These are phyloP conservation scores for Tricholaema leucomelas DNA, from an alignment of 2,113 vertebrate genomes.

Conservation along the genomic window DNA sequence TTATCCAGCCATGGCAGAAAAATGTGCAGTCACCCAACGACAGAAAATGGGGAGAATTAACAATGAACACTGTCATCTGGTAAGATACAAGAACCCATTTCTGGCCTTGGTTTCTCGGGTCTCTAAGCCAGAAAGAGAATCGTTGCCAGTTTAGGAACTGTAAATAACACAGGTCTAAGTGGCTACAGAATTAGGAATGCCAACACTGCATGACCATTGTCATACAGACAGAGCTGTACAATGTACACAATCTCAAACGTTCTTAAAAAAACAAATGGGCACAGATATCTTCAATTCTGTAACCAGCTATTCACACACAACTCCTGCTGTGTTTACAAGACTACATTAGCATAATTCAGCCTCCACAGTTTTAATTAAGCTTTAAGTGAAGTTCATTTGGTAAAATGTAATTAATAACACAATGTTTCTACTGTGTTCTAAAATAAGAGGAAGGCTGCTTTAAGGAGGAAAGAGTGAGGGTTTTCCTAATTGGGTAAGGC, in stretches of 20 bases:
- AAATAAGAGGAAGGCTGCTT: neutral
- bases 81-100: neutral
- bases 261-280: neutral
- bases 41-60: neutral
- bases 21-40: neutral
- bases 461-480: neutral
- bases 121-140: neutral
- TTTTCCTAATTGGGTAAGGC: constrained; percentile 1
- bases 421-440: neutral
- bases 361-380: neutral
- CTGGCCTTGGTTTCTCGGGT: neutral
- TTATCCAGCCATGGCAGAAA: neutral
- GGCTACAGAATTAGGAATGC: neutral
- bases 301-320: neutral
- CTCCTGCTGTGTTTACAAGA: neutral
- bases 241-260: neutral
- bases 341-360: neutral
- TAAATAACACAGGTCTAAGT: neutral
- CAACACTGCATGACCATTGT: neutral
- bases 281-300: neutral
- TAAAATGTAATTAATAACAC: neutral
- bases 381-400: neutral
- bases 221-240: neutral
- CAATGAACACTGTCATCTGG: neutral
- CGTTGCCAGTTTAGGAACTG: neutral